phyloP scores from a whole-genome alignment of 2,797 vertebrate species.

The Dicrostonyx torquatus region DNA sequence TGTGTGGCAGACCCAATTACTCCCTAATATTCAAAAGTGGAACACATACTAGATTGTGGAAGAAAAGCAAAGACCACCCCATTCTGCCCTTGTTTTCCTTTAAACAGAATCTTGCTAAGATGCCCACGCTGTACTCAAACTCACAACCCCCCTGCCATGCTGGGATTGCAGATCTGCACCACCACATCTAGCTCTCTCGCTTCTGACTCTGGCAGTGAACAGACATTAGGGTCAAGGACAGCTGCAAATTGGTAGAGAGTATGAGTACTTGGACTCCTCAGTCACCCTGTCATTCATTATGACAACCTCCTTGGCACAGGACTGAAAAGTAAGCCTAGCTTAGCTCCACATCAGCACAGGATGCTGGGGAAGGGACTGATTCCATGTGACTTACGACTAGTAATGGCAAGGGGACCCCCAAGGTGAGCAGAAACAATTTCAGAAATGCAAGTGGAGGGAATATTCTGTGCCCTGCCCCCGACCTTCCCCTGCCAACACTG shows the following conservation, averaged over 20 bases:
- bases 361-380: fast-evolving
- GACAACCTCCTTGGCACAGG: neutral
- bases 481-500: too few relatives aligned
- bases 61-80: neutral
- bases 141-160: neutral
- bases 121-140: neutral
- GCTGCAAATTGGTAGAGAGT: too few relatives aligned
- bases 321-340: fast-evolving
- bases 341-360: neutral
- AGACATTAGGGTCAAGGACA: neutral
- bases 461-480: fast-evolving
- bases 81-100: neutral
- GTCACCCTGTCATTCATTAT: neutral
- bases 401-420: neutral
- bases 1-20: fast-evolving
- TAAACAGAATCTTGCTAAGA: neutral
- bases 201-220: neutral
- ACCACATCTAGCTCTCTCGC: neutral
- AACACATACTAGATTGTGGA: neutral
- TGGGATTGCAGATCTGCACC: neutral
- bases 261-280: neutral
- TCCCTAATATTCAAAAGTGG: neutral
- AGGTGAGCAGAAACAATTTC: neutral
- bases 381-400: neutral
- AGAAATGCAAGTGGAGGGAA: neutral